Percentiles rank a stretch among this genome's conserved stretches.
phyloP scores from a whole-genome alignment of 2,797 vertebrate genomes.

The Bothrops alternatus region DNA sequence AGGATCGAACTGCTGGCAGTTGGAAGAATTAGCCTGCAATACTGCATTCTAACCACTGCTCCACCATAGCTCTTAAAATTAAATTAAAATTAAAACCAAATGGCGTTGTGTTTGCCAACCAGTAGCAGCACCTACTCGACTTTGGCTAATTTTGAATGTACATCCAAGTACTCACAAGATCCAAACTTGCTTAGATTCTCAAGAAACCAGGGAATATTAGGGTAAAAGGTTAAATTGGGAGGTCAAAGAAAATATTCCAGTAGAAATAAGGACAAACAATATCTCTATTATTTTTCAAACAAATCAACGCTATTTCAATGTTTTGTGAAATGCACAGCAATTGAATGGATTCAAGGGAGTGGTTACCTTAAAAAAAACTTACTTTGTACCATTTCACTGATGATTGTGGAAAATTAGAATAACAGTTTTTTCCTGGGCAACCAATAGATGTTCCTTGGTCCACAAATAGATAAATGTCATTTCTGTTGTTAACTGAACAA shows the following conservation, averaged over 20 bases:
- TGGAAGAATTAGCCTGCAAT: too few relatives aligned
- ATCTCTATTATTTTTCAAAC: neutral
- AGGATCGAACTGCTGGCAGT: too few relatives aligned
- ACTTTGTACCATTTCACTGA: constrained; percentile 77
- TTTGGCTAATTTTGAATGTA: neutral
- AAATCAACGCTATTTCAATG: neutral
- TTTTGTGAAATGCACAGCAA: neutral
- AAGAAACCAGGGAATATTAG: neutral
- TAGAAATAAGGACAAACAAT: neutral
- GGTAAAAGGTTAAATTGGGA: neutral
- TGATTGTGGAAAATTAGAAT: constrained; percentile 33
- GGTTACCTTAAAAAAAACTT: constrained; percentile 2
- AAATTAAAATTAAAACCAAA: neutral
- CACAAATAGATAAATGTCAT: constrained; percentile 42
- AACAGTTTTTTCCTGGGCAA: constrained; percentile 71
- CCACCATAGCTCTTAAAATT: neutral
- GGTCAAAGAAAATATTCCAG: neutral
- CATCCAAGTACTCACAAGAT: neutral
- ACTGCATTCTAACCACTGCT: neutral
- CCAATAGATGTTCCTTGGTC: constrained; percentile 54
- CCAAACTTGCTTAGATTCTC: neutral
- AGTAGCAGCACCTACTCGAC: neutral
- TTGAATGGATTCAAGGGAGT: neutral
- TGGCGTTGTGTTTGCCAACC: neutral
- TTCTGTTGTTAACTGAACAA: constrained; percentile 49